A percentile compares a stretch with the other conserved stretches of the same genome.
Evolutionary conservation across 2,888 invertebrate genomes (phyloP).

Genomic region (Hesperia comma): DNA sequence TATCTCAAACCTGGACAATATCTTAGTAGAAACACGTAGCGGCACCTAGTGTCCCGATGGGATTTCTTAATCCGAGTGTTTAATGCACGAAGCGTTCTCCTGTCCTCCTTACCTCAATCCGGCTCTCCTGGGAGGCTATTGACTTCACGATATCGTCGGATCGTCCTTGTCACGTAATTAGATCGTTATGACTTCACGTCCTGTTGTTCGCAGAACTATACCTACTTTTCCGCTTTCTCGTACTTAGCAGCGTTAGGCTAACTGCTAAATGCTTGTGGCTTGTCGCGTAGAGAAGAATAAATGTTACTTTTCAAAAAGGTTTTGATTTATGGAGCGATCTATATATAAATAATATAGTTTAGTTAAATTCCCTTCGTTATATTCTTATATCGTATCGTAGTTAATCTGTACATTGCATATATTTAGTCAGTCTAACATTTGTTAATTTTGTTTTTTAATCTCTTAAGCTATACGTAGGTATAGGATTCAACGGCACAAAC

Average conservation of each 20-base stretch:
- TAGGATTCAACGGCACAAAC: too few relatives aligned
- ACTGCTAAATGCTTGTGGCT: too few relatives aligned
- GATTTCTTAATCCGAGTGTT: constrained; percentile 28
- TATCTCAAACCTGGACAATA: background rate
- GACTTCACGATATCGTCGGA: constrained; percentile 36
- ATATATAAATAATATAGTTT: too few relatives aligned
- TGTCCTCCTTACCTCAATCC: constrained; percentile 51
- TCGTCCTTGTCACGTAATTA: constrained; percentile 42
- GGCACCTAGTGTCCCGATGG: constrained; percentile 10
- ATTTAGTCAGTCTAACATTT: too few relatives aligned
- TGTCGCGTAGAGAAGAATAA: background rate
- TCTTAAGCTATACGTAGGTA: too few relatives aligned
- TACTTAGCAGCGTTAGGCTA: constrained; percentile 32
- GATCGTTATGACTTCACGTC: constrained; percentile 61
- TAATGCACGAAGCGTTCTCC: constrained; percentile 39
- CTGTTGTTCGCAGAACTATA: constrained; percentile 39
- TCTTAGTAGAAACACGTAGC: background rate
- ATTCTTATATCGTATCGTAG: too few relatives aligned
- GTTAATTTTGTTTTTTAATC: too few relatives aligned
- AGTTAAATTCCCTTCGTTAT: too few relatives aligned
- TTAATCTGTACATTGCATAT: too few relatives aligned
- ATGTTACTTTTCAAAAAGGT: too few relatives aligned
- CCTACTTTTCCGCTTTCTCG: constrained; percentile 64
- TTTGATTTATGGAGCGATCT: too few relatives aligned
- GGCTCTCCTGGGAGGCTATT: constrained; percentile 44